Percentiles rank a stretch among this genome's conserved stretches.
Evolutionary conservation across 2,797 vertebrate species (phyloP).

Genomic region (Ibycter americanus): DNA sequence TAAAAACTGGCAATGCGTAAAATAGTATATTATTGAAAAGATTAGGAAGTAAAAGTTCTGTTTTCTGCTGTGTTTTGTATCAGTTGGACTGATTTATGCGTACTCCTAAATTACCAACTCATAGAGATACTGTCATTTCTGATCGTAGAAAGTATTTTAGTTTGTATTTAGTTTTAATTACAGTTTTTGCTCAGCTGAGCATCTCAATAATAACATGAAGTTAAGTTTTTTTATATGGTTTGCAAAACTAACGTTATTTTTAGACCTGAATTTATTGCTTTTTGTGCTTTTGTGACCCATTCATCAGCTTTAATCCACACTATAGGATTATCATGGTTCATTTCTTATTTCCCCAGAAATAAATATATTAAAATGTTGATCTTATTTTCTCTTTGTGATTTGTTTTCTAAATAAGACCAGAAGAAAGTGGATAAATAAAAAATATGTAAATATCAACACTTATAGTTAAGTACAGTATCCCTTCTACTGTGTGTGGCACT

Average conservation of each 20-base stretch:
- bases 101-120: slow-evolving; percentile 48
- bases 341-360: background rate
- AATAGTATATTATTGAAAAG: slow-evolving; percentile 17
- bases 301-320: background rate
- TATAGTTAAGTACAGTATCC: background rate
- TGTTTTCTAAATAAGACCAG: slow-evolving; percentile 10
- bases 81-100: slow-evolving; percentile 22
- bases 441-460: background rate
- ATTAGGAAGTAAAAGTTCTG: slow-evolving; percentile 1
- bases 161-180: slow-evolving; percentile 76
- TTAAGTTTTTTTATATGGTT: slow-evolving; percentile 52
- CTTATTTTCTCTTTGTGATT: background rate
- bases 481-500: background rate
- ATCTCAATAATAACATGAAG: slow-evolving; percentile 62
- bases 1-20: background rate
- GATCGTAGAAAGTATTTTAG: slow-evolving; percentile 53
- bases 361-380: background rate
- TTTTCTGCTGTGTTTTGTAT: slow-evolving; percentile 34
- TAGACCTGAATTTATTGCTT: background rate
- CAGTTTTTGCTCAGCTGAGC: slow-evolving; percentile 64
- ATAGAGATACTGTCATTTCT: slow-evolving; percentile 45
- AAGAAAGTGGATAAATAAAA: background rate
- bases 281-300: background rate
- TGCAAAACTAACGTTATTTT: slow-evolving; percentile 46
- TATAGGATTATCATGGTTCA: background rate